Conservation (phyloP, 2,113 vertebrate genomes). For the Turnix velox region DNA sequence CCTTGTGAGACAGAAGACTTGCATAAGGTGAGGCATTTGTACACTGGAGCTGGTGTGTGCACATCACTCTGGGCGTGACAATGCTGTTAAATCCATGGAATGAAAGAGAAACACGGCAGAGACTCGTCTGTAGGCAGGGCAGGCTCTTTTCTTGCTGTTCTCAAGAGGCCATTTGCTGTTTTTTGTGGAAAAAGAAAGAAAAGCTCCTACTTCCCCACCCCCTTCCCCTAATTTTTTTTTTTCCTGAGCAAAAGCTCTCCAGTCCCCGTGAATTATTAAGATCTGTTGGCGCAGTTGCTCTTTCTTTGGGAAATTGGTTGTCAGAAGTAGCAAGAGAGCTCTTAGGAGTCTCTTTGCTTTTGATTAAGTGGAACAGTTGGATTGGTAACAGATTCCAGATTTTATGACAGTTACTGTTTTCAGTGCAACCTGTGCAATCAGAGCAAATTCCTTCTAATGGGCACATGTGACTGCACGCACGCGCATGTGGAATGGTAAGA, state of each 20-base stretch:
- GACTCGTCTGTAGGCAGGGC: slow-evolving; percentile 27
- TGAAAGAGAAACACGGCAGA: slow-evolving; percentile 20
- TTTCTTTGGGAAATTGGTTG: slow-evolving; percentile 68
- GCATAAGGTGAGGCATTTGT: slow-evolving; percentile 25
- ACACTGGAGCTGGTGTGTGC: neutral
- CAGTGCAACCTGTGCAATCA: neutral
- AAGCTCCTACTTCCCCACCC: neutral
- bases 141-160: slow-evolving; percentile 57
- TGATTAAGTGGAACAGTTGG: slow-evolving; percentile 68
- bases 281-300: slow-evolving; percentile 69
- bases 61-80: slow-evolving; percentile 15
- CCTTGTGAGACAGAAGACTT: neutral
- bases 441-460: neutral
- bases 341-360: slow-evolving; percentile 59
- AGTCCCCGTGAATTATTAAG: slow-evolving; percentile 68
- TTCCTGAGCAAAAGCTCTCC: slow-evolving; percentile 34
- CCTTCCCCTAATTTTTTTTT: neutral
- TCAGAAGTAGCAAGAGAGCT: slow-evolving; percentile 59
- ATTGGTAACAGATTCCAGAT: slow-evolving; percentile 54
- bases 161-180: slow-evolving; percentile 69
- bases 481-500: neutral
- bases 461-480: neutral
- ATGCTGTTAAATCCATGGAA: slow-evolving; percentile 10
- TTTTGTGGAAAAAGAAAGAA: slow-evolving; percentile 69
- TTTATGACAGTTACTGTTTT: slow-evolving; percentile 48